Conservation (phyloP, 2,888 invertebrate genomes). For the Barypeithes pellucidus region DNA sequence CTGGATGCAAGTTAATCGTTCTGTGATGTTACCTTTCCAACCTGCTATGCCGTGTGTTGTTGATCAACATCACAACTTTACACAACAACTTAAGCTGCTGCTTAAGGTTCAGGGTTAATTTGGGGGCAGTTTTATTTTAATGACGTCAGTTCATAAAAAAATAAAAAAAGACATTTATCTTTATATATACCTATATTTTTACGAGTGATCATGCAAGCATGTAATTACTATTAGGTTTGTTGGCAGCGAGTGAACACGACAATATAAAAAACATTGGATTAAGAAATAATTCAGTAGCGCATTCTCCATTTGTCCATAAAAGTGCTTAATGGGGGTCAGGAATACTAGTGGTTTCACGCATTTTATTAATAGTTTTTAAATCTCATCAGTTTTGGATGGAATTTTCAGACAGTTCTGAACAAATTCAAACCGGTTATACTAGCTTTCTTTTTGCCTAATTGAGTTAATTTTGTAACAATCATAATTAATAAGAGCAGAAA, state of each 20-base stretch:
- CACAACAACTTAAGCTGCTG: constrained; percentile 69
- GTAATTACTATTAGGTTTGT: constrained; percentile 64
- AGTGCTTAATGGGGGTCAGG: not conserved
- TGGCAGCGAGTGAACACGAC: constrained; percentile 71
- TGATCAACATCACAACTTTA: constrained; percentile 64
- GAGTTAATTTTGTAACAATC: too few species aligned
- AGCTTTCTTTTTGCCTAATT: too few species aligned
- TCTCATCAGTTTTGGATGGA: not conserved
- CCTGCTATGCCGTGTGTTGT: constrained; percentile 31
- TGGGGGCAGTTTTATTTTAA: constrained; percentile 54
- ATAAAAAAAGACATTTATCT: constrained; percentile 64
- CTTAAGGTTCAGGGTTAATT: constrained; percentile 71
- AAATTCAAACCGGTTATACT: not conserved
- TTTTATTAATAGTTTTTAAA: not conserved
- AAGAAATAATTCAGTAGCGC: not conserved
- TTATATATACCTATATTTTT: constrained; percentile 66
- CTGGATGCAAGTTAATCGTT: constrained; percentile 77
- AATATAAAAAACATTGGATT: constrained; percentile 58
- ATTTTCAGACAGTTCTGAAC: not conserved
- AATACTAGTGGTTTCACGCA: not conserved
- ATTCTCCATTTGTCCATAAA: not conserved
- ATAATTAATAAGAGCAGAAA: too few species aligned
- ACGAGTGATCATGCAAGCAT: constrained; percentile 63
- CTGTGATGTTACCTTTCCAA: constrained; percentile 70
- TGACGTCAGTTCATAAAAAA: constrained; percentile 50